phyloP scores from a whole-genome alignment of 2,888 invertebrate species.

The Meganola albula region DNA sequence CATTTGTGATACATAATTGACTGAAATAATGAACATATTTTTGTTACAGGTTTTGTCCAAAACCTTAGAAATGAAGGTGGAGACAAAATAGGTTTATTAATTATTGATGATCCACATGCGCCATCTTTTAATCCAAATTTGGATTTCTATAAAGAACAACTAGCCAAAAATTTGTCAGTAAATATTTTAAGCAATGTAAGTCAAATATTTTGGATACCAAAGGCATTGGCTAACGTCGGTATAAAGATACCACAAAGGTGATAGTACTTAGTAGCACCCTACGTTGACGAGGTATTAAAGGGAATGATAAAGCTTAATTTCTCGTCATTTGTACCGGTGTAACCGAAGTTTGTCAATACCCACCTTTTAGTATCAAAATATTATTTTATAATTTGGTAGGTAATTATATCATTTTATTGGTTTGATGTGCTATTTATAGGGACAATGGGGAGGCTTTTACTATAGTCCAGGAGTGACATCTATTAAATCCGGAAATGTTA shows the following conservation, averaged over 20 bases:
- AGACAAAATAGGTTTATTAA: constrained; percentile 59
- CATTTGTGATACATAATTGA: too few species aligned
- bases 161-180: constrained; percentile 79
- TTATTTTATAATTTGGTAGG: too few species aligned
- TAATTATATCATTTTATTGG: too few species aligned
- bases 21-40: constrained; percentile 1
- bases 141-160: constrained; percentile 66
- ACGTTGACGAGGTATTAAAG: too few species aligned
- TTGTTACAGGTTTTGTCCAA: constrained; percentile 79
- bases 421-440: constrained; percentile 45
- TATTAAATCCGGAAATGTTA: constrained; percentile 69
- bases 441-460: constrained; percentile 49
- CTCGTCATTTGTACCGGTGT: too few species aligned
- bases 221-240: too few species aligned
- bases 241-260: too few species aligned
- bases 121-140: constrained; percentile 68
- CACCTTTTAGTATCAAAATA: too few species aligned
- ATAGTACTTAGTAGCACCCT: too few species aligned
- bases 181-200: constrained; percentile 75
- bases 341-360: too few species aligned
- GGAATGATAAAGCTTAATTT: too few species aligned
- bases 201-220: neutral
- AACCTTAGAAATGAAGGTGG: constrained; percentile 80
- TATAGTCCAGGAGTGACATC: constrained; percentile 24
- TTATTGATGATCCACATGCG: constrained; percentile 64